These are phyloP conservation scores for Gonioctena quinquepunctata DNA, from an alignment of 1,140 invertebrate genomes.

Conservation along the genomic window DNA sequence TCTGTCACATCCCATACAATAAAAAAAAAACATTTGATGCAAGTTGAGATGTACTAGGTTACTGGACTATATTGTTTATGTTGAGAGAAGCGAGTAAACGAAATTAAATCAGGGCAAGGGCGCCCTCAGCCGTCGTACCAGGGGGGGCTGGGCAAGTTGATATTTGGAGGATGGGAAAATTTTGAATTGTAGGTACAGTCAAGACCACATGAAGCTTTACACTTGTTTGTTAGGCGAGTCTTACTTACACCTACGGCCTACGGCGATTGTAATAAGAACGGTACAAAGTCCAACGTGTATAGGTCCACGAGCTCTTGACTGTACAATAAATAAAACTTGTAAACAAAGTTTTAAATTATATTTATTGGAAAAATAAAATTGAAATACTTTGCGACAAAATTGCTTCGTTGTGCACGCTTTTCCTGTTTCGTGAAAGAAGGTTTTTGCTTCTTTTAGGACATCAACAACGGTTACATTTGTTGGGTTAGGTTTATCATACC, in stretches of 20 bases:
- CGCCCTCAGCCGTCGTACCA: neutral
- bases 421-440: no score
- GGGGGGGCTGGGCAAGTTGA: neutral
- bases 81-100: no score
- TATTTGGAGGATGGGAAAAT: neutral
- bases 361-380: slow-evolving; percentile 10
- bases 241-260: neutral
- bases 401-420: neutral
- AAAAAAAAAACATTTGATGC: no score
- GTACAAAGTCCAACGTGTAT: slow-evolving; percentile 3
- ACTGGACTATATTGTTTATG: no score
- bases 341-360: neutral
- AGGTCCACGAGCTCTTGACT: slow-evolving; percentile 9
- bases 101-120: neutral
- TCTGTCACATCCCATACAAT: no score
- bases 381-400: neutral
- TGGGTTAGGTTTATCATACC: slow-evolving; percentile 3
- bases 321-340: slow-evolving; percentile 3
- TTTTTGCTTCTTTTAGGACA: slow-evolving; percentile 4
- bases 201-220: neutral
- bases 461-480: slow-evolving; percentile 7
- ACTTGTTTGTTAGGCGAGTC: neutral
- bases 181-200: neutral
- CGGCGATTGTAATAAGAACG: neutral
- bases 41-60: no score